Percentiles rank a stretch among this genome's conserved stretches.
Conservation (phyloP, 2,113 vertebrate genomes). For the Chlamydotis undulata region DNA sequence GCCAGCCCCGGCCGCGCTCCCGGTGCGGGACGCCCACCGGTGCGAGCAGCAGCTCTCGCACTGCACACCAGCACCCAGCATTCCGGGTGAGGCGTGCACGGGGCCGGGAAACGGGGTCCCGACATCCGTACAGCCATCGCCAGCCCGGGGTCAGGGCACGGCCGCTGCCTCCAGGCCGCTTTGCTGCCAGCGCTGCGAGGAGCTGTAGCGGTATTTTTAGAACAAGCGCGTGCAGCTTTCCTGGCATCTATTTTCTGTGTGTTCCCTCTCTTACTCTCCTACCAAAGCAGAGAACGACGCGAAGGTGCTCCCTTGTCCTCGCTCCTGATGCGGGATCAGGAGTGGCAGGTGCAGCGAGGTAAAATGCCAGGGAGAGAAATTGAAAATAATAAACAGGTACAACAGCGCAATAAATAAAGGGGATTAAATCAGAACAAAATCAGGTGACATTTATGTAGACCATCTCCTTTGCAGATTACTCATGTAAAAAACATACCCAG, state of each 20-base stretch:
- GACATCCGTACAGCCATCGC: no score
- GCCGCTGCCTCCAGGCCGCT: neutral
- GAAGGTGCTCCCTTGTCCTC: slow-evolving; percentile 2
- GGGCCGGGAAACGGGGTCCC: no score
- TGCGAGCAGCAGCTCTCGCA: no score
- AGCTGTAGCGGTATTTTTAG: slow-evolving; percentile 29
- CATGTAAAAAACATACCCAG: neutral
- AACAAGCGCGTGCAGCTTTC: neutral
- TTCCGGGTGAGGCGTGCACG: no score
- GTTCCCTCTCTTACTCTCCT: neutral
- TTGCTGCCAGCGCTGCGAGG: neutral
- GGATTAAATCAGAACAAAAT: slow-evolving; percentile 61
- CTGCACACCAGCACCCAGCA: no score
- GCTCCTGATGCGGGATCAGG: slow-evolving; percentile 16
- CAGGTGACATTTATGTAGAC: slow-evolving; percentile 34
- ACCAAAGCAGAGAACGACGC: neutral
- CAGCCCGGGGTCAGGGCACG: neutral
- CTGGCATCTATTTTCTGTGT: neutral
- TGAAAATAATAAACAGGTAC: slow-evolving; percentile 58
- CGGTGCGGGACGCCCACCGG: no score
- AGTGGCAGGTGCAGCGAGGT: neutral
- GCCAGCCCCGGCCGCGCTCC: no score
- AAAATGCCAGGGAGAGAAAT: slow-evolving; percentile 31
- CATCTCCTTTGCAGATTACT: slow-evolving; percentile 1
- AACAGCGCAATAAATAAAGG: slow-evolving; percentile 24